Evolutionary conservation across 1,140 invertebrate genomes (phyloP).

Genomic region (Phymorhynchus buccinoides): DNA sequence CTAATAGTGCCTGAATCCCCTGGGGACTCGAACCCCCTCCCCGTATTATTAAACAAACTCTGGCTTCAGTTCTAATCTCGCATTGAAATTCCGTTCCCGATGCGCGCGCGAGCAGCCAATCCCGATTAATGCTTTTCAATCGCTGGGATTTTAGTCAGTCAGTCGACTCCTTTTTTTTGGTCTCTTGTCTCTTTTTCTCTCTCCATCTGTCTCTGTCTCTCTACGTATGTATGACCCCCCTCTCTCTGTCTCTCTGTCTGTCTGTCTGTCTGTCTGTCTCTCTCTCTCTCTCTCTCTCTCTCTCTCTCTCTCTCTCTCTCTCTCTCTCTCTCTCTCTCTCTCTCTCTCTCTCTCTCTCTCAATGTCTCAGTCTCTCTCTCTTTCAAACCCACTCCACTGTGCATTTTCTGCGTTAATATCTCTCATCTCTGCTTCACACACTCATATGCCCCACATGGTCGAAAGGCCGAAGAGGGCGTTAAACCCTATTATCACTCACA

Average conservation of each 20-base stretch:
- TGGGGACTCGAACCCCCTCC: not conserved
- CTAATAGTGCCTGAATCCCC: not conserved
- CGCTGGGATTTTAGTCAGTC: not conserved
- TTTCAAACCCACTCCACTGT: no score
- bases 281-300: not conserved
- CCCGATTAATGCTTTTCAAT: not conserved
- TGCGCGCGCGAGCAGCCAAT: not conserved
- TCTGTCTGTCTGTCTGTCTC: not conserved
- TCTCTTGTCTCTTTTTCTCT: not conserved
- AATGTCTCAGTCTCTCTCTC: no score
- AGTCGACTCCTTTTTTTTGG: not conserved
- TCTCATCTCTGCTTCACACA: no score
- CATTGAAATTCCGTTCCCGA: not conserved
- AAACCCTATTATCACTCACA: no score
- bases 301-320: not conserved
- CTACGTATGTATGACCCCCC: not conserved
- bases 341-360: not conserved
- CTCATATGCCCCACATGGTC: no score
- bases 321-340: not conserved
- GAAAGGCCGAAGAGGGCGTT: no score
- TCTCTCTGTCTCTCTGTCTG: not conserved
- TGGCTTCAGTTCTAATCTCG: not conserved
- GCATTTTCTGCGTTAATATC: no score
- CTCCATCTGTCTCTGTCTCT: not conserved
- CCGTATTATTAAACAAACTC: conserved; percentile 21